Conservation (phyloP, 2,797 vertebrate genomes). For the Ambastaia sidthimunki region DNA sequence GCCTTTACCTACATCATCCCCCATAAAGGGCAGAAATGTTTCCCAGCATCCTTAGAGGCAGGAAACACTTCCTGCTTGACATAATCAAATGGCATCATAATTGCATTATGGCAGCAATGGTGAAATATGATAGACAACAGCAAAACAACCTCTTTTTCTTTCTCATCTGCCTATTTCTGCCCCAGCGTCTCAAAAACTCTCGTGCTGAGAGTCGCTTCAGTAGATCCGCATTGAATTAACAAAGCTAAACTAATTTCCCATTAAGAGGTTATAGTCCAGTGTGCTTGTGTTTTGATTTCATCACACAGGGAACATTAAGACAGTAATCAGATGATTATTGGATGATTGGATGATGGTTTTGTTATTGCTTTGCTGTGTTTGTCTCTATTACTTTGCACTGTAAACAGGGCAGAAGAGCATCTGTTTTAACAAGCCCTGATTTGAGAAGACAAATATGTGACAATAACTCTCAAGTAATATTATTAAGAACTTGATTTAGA, state of each 20-base stretch:
- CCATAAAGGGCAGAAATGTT: background rate
- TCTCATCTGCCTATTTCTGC: constrained; percentile 64
- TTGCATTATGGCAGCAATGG: constrained; percentile 65
- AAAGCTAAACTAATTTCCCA: constrained; percentile 13
- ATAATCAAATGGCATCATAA: constrained; percentile 65
- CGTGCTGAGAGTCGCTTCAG: background rate
- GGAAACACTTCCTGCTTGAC: constrained; percentile 41
- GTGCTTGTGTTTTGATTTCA: background rate
- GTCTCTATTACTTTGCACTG: background rate
- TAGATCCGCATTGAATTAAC: background rate
- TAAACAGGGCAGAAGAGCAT: background rate
- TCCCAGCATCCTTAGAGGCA: constrained; percentile 35
- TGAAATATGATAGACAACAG: constrained; percentile 68
- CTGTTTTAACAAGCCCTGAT: constrained; percentile 14
- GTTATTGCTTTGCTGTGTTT: constrained; percentile 10
- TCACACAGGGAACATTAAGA: constrained; percentile 25
- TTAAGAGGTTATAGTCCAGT: constrained; percentile 1
- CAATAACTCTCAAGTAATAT: background rate
- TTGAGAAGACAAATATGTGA: background rate
- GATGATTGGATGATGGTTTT: constrained; percentile 17
- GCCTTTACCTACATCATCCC: background rate
- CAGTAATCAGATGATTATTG: constrained; percentile 17
- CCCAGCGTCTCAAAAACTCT: background rate
- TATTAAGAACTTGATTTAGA: background rate
- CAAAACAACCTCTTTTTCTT: constrained; percentile 65